Percentiles rank a stretch among this genome's conserved stretches.
Evolutionary conservation across 1,140 invertebrate species (phyloP).

Genomic region (Euborellia annulipes): DNA sequence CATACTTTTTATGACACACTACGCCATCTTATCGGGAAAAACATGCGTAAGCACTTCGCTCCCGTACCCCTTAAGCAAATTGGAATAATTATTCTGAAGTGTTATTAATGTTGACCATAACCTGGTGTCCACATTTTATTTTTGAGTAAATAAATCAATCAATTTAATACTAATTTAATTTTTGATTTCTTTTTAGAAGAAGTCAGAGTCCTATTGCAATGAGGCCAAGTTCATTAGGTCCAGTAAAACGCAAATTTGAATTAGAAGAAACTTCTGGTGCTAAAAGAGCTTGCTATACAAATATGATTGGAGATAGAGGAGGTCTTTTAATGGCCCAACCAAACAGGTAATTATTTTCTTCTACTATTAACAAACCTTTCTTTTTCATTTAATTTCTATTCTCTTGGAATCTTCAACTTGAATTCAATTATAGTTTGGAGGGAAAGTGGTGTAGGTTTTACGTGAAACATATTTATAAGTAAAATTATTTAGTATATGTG

Average conservation of each 20-base stretch:
- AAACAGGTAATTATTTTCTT: conserved; percentile 7
- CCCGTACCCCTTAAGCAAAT: no score
- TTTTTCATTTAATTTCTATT: no score
- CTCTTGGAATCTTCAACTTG: no score
- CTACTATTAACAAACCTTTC: not conserved
- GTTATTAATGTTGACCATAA: no score
- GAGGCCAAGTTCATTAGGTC: conserved; percentile 50
- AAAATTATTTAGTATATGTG: no score
- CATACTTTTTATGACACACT: no score
- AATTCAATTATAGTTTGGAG: no score
- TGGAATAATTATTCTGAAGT: no score
- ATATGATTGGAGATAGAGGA: conserved; percentile 8
- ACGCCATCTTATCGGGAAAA: no score
- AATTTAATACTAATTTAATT: conserved; percentile 1
- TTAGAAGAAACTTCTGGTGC: conserved; percentile 45
- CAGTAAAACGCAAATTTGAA: conserved; percentile 66
- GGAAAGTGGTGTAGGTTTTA: no score
- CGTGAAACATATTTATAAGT: no score
- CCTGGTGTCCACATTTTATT: not conserved
- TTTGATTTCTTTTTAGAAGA: conserved; percentile 30
- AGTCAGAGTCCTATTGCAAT: conserved; percentile 72
- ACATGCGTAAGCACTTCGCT: no score
- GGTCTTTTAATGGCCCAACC: conserved; percentile 25
- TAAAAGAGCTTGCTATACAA: conserved; percentile 30
- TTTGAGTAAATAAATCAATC: not conserved